These are phyloP conservation scores for Corapipo altera DNA, from an alignment of 2,113 vertebrate genomes.

Conservation along the genomic window DNA sequence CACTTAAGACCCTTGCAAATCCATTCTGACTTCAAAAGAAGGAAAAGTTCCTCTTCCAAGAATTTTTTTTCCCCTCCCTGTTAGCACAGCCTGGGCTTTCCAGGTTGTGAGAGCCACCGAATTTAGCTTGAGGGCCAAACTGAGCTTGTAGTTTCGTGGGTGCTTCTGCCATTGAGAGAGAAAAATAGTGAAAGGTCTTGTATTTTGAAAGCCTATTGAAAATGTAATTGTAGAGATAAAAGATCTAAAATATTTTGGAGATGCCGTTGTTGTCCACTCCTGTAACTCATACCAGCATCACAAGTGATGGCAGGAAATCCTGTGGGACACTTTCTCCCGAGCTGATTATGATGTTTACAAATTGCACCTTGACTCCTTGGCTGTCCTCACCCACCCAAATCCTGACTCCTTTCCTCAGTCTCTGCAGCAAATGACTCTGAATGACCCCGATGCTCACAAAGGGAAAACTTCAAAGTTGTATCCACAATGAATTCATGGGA, in stretches of 20 bases:
- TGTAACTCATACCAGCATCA: not conserved
- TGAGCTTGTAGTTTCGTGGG: not conserved
- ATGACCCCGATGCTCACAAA: not conserved
- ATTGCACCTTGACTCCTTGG: not conserved
- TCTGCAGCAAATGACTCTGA: not conserved
- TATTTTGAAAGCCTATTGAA: not conserved
- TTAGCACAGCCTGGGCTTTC: constrained; percentile 14
- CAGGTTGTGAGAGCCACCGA: constrained; percentile 2
- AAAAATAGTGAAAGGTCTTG: not conserved
- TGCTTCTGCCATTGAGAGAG: not conserved
- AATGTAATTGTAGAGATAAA: not conserved
- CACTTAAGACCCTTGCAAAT: constrained; percentile 63
- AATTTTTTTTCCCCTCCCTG: not conserved
- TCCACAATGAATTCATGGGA: not conserved
- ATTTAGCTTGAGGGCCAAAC: not conserved
- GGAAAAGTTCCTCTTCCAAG: constrained; percentile 48
- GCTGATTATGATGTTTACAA: not conserved
- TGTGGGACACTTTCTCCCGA: not conserved
- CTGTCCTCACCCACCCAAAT: not conserved
- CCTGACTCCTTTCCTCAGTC: not conserved
- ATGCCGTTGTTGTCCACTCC: not conserved
- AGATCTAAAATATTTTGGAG: not conserved
- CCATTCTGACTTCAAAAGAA: constrained; percentile 64
- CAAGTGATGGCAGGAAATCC: not conserved
- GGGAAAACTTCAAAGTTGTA: not conserved